phyloP scores from a whole-genome alignment of 2,113 vertebrate genomes.

The Dipodomys ordii region DNA sequence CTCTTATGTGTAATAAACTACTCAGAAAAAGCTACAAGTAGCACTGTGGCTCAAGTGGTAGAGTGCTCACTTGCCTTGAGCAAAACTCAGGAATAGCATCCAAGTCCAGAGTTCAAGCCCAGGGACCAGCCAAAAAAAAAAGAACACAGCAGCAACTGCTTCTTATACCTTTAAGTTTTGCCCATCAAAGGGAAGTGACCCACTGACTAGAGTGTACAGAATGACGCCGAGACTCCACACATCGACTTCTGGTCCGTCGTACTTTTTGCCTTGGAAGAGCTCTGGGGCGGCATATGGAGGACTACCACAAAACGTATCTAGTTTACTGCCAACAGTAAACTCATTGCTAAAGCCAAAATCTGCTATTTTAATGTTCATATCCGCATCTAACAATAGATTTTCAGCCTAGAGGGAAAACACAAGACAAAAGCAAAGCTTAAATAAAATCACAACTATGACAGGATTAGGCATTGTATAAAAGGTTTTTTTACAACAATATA shows the following conservation, averaged over 20 bases:
- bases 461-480: slow-evolving; percentile 67
- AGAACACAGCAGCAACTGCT: neutral
- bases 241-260: slow-evolving; percentile 98
- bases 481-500: slow-evolving; percentile 8
- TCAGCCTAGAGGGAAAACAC: slow-evolving; percentile 91
- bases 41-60: too few relatives aligned
- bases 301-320: slow-evolving; percentile 99
- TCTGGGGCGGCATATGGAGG: slow-evolving; percentile 98
- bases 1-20: too few relatives aligned
- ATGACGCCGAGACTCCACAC: slow-evolving; percentile 99
- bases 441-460: slow-evolving; percentile 58
- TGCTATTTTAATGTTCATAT: slow-evolving; percentile 99
- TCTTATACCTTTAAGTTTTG: slow-evolving; percentile 96
- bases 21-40: too few relatives aligned
- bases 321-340: slow-evolving; percentile 98
- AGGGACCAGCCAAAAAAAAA: neutral
- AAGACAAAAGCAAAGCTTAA: slow-evolving; percentile 79
- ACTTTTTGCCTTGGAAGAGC: slow-evolving; percentile 99
- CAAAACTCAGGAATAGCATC: too few relatives aligned
- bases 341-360: slow-evolving; percentile 99
- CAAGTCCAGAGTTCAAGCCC: too few relatives aligned
- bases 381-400: slow-evolving; percentile 97
- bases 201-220: slow-evolving; percentile 98
- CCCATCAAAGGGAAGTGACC: slow-evolving; percentile 98
- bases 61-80: too few relatives aligned